A percentile compares a stretch with the other conserved stretches of the same genome.
These are phyloP conservation scores for Scaptomyza pallida DNA, from an alignment of 1,140 invertebrate genomes.

Conservation along the genomic window DNA sequence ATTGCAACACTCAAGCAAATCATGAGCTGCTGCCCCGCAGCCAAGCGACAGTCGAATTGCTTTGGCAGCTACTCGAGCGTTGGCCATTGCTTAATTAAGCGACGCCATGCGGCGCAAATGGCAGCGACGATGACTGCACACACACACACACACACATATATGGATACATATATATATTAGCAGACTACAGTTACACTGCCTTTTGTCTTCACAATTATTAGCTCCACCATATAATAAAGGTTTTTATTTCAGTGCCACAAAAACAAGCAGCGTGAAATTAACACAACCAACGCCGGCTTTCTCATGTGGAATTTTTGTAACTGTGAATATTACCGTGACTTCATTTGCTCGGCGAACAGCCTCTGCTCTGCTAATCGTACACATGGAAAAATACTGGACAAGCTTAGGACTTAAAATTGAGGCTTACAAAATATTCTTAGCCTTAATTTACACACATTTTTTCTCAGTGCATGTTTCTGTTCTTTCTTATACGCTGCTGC, in stretches of 20 bases:
- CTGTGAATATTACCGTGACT: conserved; percentile 12
- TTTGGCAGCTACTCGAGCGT: conserved; percentile 23
- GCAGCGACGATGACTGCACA: conserved; percentile 29
- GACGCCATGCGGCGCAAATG: conserved; percentile 53
- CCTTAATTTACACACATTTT: too few relatives aligned
- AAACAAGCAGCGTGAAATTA: conserved; percentile 45
- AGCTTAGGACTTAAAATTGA: not conserved
- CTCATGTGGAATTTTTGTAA: conserved; percentile 5
- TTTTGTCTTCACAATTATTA: conserved; percentile 53
- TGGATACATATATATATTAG: conserved; percentile 2
- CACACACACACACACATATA: conserved; percentile 4
- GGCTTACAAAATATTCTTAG: too few relatives aligned
- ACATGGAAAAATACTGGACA: not conserved
- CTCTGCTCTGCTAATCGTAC: not conserved
- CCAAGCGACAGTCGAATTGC: conserved; percentile 20
- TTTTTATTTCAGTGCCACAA: conserved; percentile 55
- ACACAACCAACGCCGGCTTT: conserved; percentile 6
- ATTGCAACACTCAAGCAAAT: conserved; percentile 38
- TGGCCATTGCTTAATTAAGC: conserved; percentile 66
- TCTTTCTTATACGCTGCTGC: not conserved
- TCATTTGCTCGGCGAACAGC: not conserved
- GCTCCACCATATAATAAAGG: conserved; percentile 51
- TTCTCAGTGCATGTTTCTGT: not conserved
- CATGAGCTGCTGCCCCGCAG: conserved; percentile 12
- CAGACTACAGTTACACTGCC: conserved; percentile 16